Percentiles rank a stretch among this genome's conserved stretches.
Evolutionary conservation across 2,888 invertebrate species (phyloP).

Genomic region (Laspeyria flexula): DNA sequence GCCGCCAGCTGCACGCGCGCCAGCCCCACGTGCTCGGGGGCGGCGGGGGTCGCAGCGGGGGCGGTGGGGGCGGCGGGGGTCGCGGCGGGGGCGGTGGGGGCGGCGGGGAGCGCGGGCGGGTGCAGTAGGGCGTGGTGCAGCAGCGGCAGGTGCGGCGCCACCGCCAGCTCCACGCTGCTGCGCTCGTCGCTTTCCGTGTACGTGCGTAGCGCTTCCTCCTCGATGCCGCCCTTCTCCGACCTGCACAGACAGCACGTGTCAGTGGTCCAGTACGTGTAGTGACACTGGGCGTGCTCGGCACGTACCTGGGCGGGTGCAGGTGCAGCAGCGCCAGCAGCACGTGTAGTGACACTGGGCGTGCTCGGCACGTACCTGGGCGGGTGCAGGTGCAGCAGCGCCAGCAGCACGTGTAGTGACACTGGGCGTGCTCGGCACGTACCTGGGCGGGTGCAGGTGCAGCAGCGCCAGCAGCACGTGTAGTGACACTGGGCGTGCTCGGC

Average conservation of each 20-base stretch:
- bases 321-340: too few species aligned
- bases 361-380: too few species aligned
- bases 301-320: too few species aligned
- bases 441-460: too few species aligned
- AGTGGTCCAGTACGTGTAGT: background rate
- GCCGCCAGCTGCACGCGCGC: slow-evolving; percentile 91
- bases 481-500: too few species aligned
- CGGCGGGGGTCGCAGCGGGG: slow-evolving; percentile 3
- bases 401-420: too few species aligned
- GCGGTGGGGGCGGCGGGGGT: slow-evolving; percentile 17
- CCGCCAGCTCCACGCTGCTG: slow-evolving; percentile 66
- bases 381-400: too few species aligned
- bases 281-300: too few species aligned
- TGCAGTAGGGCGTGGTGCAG: slow-evolving; percentile 76
- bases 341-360: too few species aligned
- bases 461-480: too few species aligned
- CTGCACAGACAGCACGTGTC: background rate
- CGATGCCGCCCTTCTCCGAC: background rate
- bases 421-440: too few species aligned
- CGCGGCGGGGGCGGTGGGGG: slow-evolving; percentile 18
- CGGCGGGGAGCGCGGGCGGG: slow-evolving; percentile 14
- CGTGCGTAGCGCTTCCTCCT: slow-evolving; percentile 16
- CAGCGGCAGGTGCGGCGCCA: slow-evolving; percentile 79
- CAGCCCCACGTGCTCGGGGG: slow-evolving; percentile 87
- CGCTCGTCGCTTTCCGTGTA: slow-evolving; percentile 31